Base-by-base conservation (phyloP, 2,797 vertebrate species). In the Diplodus puntazzo region DNA sequence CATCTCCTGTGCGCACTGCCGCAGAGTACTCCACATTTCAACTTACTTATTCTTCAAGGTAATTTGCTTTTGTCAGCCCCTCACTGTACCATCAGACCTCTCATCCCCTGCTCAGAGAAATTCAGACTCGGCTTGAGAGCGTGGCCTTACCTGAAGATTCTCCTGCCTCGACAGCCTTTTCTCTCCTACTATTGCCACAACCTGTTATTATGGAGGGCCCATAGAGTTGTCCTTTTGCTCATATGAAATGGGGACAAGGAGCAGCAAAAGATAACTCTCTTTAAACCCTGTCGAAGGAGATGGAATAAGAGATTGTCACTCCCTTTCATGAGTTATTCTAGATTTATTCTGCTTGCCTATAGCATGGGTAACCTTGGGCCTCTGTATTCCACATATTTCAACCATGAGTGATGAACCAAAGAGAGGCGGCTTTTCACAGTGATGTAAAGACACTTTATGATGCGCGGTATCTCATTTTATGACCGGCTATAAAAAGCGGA, bases 401-500 rank as follows among this genome's bases (percentile, higher is more conserved):
- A 42, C 72, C 16, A 54, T 81, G 84, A 87, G 72, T 86, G 82
- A 92, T 91, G 76, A 69, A 75, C 79, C 82, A 85, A 83, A 81
- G 71, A 85, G 73, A 87, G 69, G 88, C 77, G 74, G 75, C 53
- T 83, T 92, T 91, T 83, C 72, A 82, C 46, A 10, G 70, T 73
- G 87, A 89, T 90, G 91, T 87, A 90, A 85, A 89, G 84, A 86
- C 82, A 79, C 85, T 94, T 93, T 92, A 94, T 87, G 87, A 90
- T 87, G 85, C 45, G 8, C 17, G 21, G 82, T 71, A 73, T 85
- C 78, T 55, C 86, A 83, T 86, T 94, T 94, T 93, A 93, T 85
- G 86, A 80, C 79, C 42, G 11, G 67, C 82, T 87, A 84, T 93
- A 93, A 93, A 94, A 87, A 64, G 79, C 48, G 84, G 5, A 82